Evolutionary conservation across 2,888 invertebrate species (phyloP), one percentile per base, ranked within the genome.

Genomic region (Apamea crenata): DNA sequence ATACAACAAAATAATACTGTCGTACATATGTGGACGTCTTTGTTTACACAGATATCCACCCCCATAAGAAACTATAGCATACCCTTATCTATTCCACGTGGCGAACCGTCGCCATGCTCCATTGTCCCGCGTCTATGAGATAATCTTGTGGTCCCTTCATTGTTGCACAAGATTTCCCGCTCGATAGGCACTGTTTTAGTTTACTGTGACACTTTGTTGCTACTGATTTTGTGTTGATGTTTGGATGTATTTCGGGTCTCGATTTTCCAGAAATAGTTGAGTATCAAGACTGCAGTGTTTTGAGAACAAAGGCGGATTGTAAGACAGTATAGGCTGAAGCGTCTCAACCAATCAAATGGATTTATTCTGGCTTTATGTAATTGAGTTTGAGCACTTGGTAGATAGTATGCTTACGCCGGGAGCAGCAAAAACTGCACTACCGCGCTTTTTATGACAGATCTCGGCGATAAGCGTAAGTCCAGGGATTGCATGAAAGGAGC

Each of bases 51-150:
- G 50, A n/a, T 61, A 63, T 21, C 16, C 10, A 50, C 44, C 25
- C 50, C 63, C 12, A 50, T 78, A 80, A 77, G 80, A 80, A 36
- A 36, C 71, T 71, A 71, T 71, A 66, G 63, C 44, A 18, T 4
- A n/a, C 2, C 3, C 66, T 77, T 87, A 87, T 87, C 82, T 87
- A 59, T 87, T 87, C 82, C 85, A 79, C 84, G 84, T 84, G 84
- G 84, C 56, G 29, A 47, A 6, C 12, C 68, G 7, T 68, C 21
- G 29, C 85, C 74, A 67, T 77, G 74, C 47, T 4, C 82, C 63
- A 86, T 83, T 83, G 82, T 83, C 3, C 29, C 40, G 18, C 56
- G 73, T 67, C 65, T 61, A 21, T 59, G 71, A 59, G 85, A 84
- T 88, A 83, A 83, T 81, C 80, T 87, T 63, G 81, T n/a, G 74